phyloP scores from a whole-genome alignment of 2,113 vertebrate genomes.

The Pygoscelis antarcticus region DNA sequence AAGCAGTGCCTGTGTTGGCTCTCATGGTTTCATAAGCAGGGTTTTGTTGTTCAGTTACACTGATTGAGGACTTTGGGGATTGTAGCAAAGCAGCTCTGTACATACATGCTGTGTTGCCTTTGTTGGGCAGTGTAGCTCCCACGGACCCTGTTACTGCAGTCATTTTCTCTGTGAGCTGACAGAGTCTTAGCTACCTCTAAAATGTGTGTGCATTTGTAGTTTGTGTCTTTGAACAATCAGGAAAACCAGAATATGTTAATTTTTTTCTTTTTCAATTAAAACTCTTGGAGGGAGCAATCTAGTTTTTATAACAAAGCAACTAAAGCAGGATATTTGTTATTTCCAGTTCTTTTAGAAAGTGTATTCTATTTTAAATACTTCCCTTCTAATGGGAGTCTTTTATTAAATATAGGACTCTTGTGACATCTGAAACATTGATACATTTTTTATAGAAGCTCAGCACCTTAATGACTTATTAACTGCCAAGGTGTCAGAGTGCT shows the following conservation, averaged over 20 bases:
- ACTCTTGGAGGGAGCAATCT: neutral
- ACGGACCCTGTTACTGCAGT: neutral
- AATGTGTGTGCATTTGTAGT: neutral
- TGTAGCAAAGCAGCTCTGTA: conserved; percentile 44
- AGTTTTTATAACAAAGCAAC: neutral
- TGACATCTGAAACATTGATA: neutral
- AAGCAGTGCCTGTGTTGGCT: conserved; percentile 40
- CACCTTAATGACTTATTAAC: neutral
- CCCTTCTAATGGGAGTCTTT: neutral
- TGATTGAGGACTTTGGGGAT: conserved; percentile 38
- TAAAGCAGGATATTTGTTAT: neutral
- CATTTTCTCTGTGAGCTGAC: neutral
- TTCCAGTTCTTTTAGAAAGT: neutral
- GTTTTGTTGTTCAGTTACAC: conserved; percentile 46
- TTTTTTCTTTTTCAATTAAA: neutral
- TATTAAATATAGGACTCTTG: neutral
- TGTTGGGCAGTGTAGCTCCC: conserved; percentile 6
- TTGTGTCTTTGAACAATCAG: neutral
- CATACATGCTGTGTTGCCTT: conserved; percentile 36
- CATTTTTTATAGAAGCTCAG: neutral
- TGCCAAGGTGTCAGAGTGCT: neutral
- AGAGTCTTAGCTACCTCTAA: neutral
- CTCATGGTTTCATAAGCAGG: conserved; percentile 54
- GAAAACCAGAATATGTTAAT: neutral
- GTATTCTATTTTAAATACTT: neutral